phyloP scores from a whole-genome alignment of 2,797 vertebrate genomes.

The Eremophila alpestris region DNA sequence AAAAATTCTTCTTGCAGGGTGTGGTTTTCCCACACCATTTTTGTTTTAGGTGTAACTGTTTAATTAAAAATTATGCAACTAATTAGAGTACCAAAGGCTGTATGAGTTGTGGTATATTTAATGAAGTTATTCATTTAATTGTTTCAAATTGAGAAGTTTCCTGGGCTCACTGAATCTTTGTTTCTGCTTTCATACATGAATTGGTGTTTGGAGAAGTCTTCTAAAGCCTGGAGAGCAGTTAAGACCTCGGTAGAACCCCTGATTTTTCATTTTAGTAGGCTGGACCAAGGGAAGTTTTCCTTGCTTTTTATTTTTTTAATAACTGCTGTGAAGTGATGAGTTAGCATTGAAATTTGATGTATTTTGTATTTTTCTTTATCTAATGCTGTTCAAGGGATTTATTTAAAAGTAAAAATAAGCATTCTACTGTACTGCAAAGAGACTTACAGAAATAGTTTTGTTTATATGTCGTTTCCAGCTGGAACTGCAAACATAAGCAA shows the following conservation, averaged over 20 bases:
- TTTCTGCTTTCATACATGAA: background rate
- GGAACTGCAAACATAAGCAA: constrained; percentile 34
- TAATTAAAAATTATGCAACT: background rate
- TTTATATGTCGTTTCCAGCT: constrained; percentile 23
- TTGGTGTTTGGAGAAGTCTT: background rate
- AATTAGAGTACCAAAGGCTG: background rate
- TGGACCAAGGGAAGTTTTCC: background rate
- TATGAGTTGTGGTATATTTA: background rate
- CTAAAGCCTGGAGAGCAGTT: background rate
- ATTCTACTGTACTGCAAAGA: background rate
- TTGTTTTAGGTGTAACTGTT: background rate
- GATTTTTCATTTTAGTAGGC: background rate
- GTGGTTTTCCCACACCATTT: background rate
- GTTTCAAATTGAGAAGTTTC: background rate
- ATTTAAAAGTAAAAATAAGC: constrained; percentile 2
- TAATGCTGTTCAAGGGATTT: background rate
- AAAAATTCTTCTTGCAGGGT: background rate
- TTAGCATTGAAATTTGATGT: background rate
- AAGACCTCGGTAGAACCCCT: background rate
- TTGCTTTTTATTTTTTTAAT: background rate
- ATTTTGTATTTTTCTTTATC: background rate
- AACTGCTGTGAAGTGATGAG: background rate
- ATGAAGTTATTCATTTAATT: background rate
- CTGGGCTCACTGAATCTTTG: background rate
- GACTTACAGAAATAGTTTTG: constrained; percentile 6